Evolutionary conservation across 2,797 vertebrate species (phyloP), one percentile per base, ranked within the genome.

Genomic region (Nyctalus aviator): DNA sequence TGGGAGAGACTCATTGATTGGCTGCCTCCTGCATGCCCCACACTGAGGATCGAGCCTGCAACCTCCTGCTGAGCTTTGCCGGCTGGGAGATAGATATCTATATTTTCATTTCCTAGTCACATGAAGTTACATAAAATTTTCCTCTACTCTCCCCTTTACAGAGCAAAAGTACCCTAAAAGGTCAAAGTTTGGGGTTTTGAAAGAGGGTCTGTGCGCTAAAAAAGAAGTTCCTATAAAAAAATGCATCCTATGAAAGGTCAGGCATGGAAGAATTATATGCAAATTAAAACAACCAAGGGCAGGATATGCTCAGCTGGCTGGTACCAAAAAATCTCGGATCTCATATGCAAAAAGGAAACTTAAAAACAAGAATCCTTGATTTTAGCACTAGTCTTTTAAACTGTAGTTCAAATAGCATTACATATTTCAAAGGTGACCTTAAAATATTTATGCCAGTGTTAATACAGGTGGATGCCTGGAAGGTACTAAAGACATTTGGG

Each of bases 371-470:
- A 90, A 77, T 76, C 27, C 27, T 91, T 73, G 46, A 37, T 69
- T 89, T 75, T 72, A 55, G 82, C 59, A 44, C 35, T 30, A 48
- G 10, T 77, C 55, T 82, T 86, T 75, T 55, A 78, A 88, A 76
- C 35, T 64, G 55, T 9, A 66, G 30, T 55, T 92, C 71, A 86
- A 86, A 91, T 1, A 84, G 41, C 30, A 83, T 62, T 37, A 32
- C 18, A 23, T 64, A 14, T 88, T 84, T 88, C 71, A 93, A 92
- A 96, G 41, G 46, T 76, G 59, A 84, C 59, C 79, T 91, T 75
- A 88, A 84, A 88, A 88, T 86, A 82, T 53, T 10, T n/a, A n/a
- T 48, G 44, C 62, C 81, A 88, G 35, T 78, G 44, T 57, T 35
- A 68, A 72, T 41, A 72, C 7, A 53, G 30, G 75, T 86, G 46